Evolutionary conservation across 2,113 vertebrate species (phyloP).

Genomic region (Sialia sialis): DNA sequence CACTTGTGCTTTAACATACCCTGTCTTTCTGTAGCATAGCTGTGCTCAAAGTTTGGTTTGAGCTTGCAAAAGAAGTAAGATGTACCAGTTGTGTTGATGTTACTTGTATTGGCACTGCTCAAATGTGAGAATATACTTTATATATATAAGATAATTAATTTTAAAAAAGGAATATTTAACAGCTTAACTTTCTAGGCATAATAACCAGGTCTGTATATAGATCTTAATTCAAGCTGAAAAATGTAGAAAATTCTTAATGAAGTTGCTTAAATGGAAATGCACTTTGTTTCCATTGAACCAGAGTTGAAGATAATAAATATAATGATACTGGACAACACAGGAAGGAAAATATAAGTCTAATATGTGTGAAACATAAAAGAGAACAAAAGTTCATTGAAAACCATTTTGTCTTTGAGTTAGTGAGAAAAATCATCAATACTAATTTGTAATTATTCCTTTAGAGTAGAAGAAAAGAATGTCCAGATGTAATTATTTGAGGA

Average conservation of each 20-base stretch:
- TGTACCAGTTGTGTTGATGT: background rate
- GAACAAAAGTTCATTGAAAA: background rate
- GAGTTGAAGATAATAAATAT: background rate
- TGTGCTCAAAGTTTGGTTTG: background rate
- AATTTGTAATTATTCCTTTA: background rate
- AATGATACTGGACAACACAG: background rate
- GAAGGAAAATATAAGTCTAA: background rate
- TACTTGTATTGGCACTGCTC: background rate
- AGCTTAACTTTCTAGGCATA: background rate
- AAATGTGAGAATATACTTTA: background rate
- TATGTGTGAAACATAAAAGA: background rate
- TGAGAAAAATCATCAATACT: background rate
- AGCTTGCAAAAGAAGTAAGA: background rate
- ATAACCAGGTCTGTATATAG: background rate
- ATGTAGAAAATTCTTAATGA: background rate
- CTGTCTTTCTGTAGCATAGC: background rate
- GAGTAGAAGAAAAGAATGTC: background rate
- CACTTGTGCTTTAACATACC: background rate
- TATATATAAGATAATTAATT: background rate
- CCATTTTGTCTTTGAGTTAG: background rate
- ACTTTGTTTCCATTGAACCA: background rate
- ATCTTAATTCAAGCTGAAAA: constrained; percentile 26
- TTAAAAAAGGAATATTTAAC: background rate
- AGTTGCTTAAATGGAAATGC: background rate
- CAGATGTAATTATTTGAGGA: background rate